Evolutionary conservation across 2,797 vertebrate species (phyloP).

Genomic region (Syndactyla subalaris): DNA sequence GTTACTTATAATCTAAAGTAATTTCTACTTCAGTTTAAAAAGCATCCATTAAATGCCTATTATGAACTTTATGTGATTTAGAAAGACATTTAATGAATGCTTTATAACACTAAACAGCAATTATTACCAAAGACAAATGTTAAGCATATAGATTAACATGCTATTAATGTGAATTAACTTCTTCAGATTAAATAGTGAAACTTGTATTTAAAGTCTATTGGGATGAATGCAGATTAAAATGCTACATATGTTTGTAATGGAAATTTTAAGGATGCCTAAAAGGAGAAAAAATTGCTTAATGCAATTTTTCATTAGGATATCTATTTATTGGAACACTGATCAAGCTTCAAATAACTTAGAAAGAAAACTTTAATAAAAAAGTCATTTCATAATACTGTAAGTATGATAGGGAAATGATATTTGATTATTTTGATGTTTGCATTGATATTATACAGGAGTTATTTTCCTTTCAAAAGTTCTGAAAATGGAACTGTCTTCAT

Average conservation of each 20-base stretch:
- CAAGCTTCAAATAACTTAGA: neutral
- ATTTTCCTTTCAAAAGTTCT: neutral
- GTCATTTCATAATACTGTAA: neutral
- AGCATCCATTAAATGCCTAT: slow-evolving; percentile 71
- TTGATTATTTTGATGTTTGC: neutral
- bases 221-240: neutral
- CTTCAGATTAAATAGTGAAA: slow-evolving; percentile 60
- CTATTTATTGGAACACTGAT: neutral
- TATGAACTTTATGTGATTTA: slow-evolving; percentile 77
- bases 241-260: neutral
- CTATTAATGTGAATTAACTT: slow-evolving; percentile 49
- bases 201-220: neutral
- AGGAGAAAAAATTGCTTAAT: neutral
- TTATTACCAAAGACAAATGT: slow-evolving; percentile 74
- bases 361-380: neutral
- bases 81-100: slow-evolving; percentile 70
- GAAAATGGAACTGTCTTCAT: neutral
- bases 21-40: slow-evolving; percentile 74
- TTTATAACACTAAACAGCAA: slow-evolving; percentile 72
- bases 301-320: neutral
- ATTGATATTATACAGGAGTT: fast-evolving
- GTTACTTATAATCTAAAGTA: slow-evolving; percentile 74
- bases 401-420: neutral
- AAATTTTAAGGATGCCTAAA: neutral
- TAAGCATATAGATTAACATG: slow-evolving; percentile 59